Conservation (phyloP, 2,113 vertebrate species). For the Henicopernis longicauda region DNA sequence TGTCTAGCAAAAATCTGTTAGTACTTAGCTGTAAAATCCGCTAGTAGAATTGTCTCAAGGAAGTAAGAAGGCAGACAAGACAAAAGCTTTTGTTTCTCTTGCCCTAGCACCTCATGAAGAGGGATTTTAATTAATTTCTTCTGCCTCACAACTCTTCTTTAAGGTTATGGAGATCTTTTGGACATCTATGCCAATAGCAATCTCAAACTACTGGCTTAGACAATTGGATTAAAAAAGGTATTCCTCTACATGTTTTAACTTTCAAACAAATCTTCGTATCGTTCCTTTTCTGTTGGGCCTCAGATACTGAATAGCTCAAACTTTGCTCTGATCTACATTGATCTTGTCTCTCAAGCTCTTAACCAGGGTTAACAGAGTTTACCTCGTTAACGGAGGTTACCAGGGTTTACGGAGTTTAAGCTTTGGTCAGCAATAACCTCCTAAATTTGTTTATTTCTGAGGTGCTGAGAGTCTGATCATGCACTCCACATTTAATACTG, state of each 20-base stretch:
- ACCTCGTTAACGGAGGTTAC: background rate
- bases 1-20: background rate
- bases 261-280: background rate
- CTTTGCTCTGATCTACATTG: background rate
- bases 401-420: background rate
- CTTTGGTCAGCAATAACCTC: background rate
- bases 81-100: background rate
- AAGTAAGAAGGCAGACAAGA: background rate
- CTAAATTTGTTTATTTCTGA: background rate
- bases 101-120: background rate
- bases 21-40: background rate
- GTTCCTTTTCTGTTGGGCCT: background rate
- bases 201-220: background rate
- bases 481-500: background rate
- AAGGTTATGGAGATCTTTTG: background rate
- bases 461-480: background rate
- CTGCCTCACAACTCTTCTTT: background rate
- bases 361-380: background rate
- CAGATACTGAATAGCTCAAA: background rate
- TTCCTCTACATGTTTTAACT: background rate
- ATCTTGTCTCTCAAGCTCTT: background rate
- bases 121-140: background rate
- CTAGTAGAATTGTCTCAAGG: background rate
- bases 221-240: background rate
- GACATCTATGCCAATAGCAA: background rate